Evolutionary conservation across 2,797 vertebrate species (phyloP).

Genomic region (Galaxias olidus): DNA sequence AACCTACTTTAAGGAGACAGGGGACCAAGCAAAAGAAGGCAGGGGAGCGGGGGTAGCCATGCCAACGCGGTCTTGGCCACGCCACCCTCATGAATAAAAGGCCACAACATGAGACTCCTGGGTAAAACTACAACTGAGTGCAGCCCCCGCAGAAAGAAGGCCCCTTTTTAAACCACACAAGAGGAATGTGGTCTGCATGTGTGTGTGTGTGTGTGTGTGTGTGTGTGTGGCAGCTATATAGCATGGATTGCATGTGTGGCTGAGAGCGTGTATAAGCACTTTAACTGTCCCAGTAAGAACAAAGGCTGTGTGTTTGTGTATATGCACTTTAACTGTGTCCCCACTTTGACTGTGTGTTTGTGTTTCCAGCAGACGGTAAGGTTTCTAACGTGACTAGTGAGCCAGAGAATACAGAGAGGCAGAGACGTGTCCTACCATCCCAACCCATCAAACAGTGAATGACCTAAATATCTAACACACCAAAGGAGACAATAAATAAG

Average conservation of each 20-base stretch:
- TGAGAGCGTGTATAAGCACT: constrained; percentile 29
- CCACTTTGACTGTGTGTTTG: constrained; percentile 3
- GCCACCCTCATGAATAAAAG: constrained; percentile 52
- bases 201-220: constrained; percentile 27
- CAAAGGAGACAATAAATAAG: constrained; percentile 34
- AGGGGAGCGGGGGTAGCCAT: constrained; percentile 7
- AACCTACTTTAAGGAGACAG: too few species aligned
- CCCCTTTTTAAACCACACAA: constrained; percentile 49
- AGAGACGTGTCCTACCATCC: constrained; percentile 38
- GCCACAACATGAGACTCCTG: constrained; percentile 49
- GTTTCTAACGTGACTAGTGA: constrained; percentile 58
- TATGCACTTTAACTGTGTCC: constrained; percentile 20
- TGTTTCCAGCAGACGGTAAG: constrained; percentile 27
- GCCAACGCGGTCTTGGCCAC: constrained; percentile 19
- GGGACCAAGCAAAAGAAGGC: constrained; percentile 27
- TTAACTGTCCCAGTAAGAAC: too few species aligned
- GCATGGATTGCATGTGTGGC: constrained; percentile 26
- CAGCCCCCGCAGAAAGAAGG: constrained; percentile 38
- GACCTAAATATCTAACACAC: constrained; percentile 34
- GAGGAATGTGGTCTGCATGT: not conserved
- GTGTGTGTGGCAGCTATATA: constrained; percentile 23
- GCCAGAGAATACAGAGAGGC: too few species aligned
- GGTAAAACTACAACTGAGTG: constrained; percentile 64
- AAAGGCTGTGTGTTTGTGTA: constrained; percentile 22
- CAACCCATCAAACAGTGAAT: constrained; percentile 44